A percentile compares a stretch with the other conserved stretches of the same genome.
Evolutionary conservation across 1,140 invertebrate species (phyloP).

Genomic region (Hyphantria cunea): DNA sequence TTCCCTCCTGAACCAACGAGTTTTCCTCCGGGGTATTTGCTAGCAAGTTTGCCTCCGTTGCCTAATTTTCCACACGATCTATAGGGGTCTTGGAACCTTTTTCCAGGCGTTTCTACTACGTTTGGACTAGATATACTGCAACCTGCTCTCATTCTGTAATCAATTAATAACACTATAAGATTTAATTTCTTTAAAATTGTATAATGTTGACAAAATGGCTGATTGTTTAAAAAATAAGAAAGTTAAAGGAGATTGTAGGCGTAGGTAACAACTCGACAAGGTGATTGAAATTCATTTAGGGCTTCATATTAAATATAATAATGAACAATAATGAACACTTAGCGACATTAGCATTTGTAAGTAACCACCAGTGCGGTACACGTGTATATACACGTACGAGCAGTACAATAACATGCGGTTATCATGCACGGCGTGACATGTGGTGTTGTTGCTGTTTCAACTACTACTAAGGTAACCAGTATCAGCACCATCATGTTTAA

Average conservation of each 20-base stretch:
- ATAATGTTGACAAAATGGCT: conserved; percentile 1
- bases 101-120: conserved; percentile 57
- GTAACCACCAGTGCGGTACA: conserved; percentile 19
- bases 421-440: conserved; percentile 27
- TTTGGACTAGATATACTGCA: conserved; percentile 76
- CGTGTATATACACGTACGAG: conserved; percentile 9
- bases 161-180: background rate
- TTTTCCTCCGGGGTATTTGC: conserved; percentile 63
- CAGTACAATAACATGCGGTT: conserved; percentile 36
- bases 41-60: conserved; percentile 57
- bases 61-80: conserved; percentile 70
- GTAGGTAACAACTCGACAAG: no score
- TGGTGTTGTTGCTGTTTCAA: conserved; percentile 13
- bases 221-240: background rate
- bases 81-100: conserved; percentile 68
- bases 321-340: conserved; percentile 3
- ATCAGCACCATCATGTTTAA: background rate
- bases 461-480: background rate
- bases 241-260: background rate
- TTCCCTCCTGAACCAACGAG: conserved; percentile 53
- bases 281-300: no score
- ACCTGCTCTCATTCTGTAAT: conserved; percentile 67
- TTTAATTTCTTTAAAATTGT: background rate
- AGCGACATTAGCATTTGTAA: conserved; percentile 18
- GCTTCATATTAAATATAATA: background rate